Evolutionary conservation across 2,113 vertebrate genomes (phyloP), one percentile per base, ranked within the genome.

Genomic region (Chaenogobius annularis): DNA sequence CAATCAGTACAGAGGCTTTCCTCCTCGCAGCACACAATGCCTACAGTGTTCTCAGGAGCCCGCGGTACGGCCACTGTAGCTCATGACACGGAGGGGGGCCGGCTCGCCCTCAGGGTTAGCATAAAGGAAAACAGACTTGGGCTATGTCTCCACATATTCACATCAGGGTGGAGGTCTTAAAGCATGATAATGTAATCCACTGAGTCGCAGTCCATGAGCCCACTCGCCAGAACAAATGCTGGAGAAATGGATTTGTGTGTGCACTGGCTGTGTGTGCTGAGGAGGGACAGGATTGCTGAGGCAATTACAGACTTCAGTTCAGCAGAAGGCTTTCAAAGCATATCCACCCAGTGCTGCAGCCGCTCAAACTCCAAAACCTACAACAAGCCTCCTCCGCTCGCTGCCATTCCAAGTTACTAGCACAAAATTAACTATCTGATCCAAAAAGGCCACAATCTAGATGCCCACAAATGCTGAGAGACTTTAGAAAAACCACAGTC

Each of bases 251-350:
- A 84, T 86, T 80, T 81, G 23, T 61, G 48, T 72, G 72, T 78
- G 70, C 54, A 47, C 74, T 20, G 54, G 20, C 62, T 70, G 61
- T 40, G 61, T 40, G 64, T 77, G 75, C 80, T 69, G 75, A 77
- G 82, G 72, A 83, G 66, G 80, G 83, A 77, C 44, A 78, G 72
- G 85, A 84, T 83, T 81, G 84, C 84, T 73, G 81, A 55, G 87
- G 85, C 91, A 93, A 93, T 93, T 93, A 93, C 91, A 93, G 91
- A 90, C 88, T 92, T 90, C 59, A 17, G 80, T 84, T 85, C 84
- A 83, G 91, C 81, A 84, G 86, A 80, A 83, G 86, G 82, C 82
- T 93, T 86, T 87, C 86, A 83, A 83, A 81, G 85, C 83, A 88
- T 82, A 90, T 90, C 91, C 91, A 88, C 89, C 92, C 92, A 85